Evolutionary conservation across 2,888 invertebrate species (phyloP).

Genomic region (Tholera decimalis): DNA sequence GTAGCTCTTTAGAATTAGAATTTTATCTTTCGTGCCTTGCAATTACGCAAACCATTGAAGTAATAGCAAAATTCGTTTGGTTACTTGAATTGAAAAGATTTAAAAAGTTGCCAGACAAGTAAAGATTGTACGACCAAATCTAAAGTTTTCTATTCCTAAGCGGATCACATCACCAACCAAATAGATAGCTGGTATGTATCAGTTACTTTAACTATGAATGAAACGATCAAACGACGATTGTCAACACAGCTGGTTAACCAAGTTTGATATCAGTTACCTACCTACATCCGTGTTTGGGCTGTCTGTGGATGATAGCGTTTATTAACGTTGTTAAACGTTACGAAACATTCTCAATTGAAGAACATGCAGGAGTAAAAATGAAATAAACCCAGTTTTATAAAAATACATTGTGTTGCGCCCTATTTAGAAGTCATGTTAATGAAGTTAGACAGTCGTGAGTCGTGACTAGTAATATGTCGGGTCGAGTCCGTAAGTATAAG

Average conservation of each 20-base stretch:
- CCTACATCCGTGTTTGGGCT: slow-evolving; percentile 45
- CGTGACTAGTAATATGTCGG: slow-evolving; percentile 73
- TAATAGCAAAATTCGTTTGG: background rate
- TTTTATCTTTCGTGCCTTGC: background rate
- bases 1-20: background rate
- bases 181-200: slow-evolving; percentile 7
- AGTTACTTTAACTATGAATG: slow-evolving; percentile 31
- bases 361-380: background rate
- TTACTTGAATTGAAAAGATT: slow-evolving; percentile 2
- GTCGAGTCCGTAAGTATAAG: slow-evolving; percentile 68
- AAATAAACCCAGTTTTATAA: background rate
- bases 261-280: slow-evolving; percentile 44
- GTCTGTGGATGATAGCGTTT: slow-evolving; percentile 34
- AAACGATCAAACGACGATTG: slow-evolving; percentile 40
- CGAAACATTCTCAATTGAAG: slow-evolving; percentile 2
- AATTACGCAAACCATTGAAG: slow-evolving; percentile 8
- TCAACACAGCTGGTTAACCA: slow-evolving; percentile 53
- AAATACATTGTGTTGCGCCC: slow-evolving; percentile 14
- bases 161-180: slow-evolving; percentile 3
- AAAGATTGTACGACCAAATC: slow-evolving; percentile 22
- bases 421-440: slow-evolving; percentile 68
- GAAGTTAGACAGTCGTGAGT: slow-evolving; percentile 68
- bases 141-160: slow-evolving; percentile 10
- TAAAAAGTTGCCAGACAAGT: slow-evolving; percentile 17
- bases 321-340: background rate